Evolutionary conservation across 2,888 invertebrate species (phyloP), one percentile per base, ranked within the genome.

Genomic region (Ischnura elegans): DNA sequence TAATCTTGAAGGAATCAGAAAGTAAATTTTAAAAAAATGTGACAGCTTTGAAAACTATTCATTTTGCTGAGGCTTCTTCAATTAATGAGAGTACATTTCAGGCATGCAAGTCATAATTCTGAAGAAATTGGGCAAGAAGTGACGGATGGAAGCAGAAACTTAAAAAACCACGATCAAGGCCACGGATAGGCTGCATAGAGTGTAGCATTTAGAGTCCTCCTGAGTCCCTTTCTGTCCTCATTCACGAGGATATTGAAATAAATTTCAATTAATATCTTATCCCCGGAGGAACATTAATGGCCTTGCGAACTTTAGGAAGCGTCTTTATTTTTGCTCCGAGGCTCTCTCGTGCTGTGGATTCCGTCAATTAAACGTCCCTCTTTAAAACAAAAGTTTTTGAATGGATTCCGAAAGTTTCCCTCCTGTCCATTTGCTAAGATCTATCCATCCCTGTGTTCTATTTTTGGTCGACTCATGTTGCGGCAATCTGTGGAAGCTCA

Each of bases 231-330:
- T 46, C n/a, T 86, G 46, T n/a, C 45, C 4, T 45, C 10, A 46
- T 4, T 25, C n/a, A 25, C n/a, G 43, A 45, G 25, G 43, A 43
- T 61, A 61, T 61, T 61, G 90, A 51, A 61, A 66, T 43, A 43
- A 90, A 66, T 90, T 90, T 90, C 90, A 61, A 90, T 90, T 61
- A 66, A 90, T 61, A 61, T 90, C 66, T 55, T 45, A 90, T 66
- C 42, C 13, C 2, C 10, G 61, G 43, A 55, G 43, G 43, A 55
- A n/a, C 43, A 43, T 43, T 55, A 43, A 61, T 66, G 36, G 61
- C 45, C 47, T 90, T 90, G 43, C 42, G 47, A 90, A 90, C 90
- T 90, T 90, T 66, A 43, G 87, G 76, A 47, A 55, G 87, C 42
- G 21, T 25, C 76, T 76, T n/a, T 76, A 76, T 76, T 76, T 76